A percentile compares a stretch with the other conserved stretches of the same genome.
These are phyloP conservation scores for Scolanthus callimorphus DNA, from an alignment of 92 coral and sea anemone species.

Conservation along the genomic window DNA sequence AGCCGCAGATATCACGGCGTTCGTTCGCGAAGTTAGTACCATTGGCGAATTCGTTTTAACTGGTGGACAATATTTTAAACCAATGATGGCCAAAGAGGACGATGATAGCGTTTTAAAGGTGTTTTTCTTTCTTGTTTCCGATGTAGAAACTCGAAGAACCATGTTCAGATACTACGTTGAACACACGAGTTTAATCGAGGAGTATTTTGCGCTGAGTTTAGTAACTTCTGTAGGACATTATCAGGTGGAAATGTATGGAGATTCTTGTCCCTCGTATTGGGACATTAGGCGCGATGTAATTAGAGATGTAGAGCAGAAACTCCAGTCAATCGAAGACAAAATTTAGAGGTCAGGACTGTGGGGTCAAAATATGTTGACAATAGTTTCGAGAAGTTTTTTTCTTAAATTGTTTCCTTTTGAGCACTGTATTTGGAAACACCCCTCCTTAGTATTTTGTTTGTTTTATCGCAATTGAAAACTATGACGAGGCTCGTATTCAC, in stretches of 20 bases:
- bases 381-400: no score
- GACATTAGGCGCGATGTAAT: constrained; percentile 57
- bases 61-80: constrained; percentile 79
- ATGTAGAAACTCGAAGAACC: constrained; percentile 60
- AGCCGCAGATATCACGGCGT: constrained; percentile 56
- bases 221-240: constrained; percentile 54
- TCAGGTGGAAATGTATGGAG: constrained; percentile 72
- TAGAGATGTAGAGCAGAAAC: constrained; percentile 17
- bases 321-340: constrained; percentile 11
- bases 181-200: constrained; percentile 72
- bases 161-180: constrained; percentile 63
- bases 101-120: constrained; percentile 72
- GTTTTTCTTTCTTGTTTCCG: constrained; percentile 64
- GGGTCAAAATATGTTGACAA: no score
- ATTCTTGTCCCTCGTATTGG: constrained; percentile 79
- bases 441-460: no score
- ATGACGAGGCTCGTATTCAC: no score
- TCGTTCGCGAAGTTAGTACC: constrained; percentile 66
- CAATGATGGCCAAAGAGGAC: constrained; percentile 71
- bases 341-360: no score
- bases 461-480: no score
- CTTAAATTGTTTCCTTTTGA: no score
- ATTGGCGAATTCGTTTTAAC: constrained; percentile 47
- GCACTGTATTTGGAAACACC: no score
- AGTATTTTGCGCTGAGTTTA: constrained; percentile 66